A percentile compares a stretch with the other conserved stretches of the same genome.
These are phyloP conservation scores for Rhinogobio ventralis DNA, from an alignment of 2,797 vertebrate genomes.

Conservation along the genomic window DNA sequence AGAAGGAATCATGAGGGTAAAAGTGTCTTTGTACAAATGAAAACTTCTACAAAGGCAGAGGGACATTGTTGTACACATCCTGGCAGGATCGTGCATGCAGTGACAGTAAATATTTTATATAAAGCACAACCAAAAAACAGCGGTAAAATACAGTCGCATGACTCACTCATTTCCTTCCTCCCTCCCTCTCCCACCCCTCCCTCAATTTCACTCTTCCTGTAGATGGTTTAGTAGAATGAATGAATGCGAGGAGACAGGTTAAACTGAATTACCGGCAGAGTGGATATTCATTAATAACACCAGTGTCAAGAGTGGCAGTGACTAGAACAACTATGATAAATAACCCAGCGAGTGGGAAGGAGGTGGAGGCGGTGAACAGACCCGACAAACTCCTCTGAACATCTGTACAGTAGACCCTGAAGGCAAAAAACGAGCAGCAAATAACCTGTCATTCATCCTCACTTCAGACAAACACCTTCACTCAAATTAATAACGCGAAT, in stretches of 20 bases:
- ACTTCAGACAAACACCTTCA: conserved; percentile 34
- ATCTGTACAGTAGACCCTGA: conserved; percentile 36
- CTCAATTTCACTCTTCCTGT: conserved; percentile 24
- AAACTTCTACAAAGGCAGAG: background rate
- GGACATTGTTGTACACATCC: background rate
- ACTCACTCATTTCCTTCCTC: background rate
- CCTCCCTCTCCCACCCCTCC: background rate
- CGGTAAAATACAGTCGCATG: conserved; percentile 16
- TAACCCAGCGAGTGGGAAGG: conserved; percentile 43
- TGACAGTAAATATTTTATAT: conserved; percentile 16
- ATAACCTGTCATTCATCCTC: conserved; percentile 26
- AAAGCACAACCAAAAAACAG: conserved; percentile 3
- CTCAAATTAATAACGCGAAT: conserved; percentile 21
- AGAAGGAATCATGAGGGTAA: background rate
- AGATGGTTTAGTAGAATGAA: conserved; percentile 47
- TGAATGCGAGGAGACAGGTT: conserved; percentile 47
- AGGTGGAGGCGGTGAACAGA: conserved; percentile 3
- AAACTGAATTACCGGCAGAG: conserved; percentile 57
- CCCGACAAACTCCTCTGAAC: conserved; percentile 46
- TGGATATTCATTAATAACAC: conserved; percentile 61
- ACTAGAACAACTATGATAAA: conserved; percentile 64
- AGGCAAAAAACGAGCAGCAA: background rate
- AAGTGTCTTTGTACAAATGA: no score
- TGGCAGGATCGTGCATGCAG: background rate
- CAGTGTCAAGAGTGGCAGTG: conserved; percentile 53